These are phyloP conservation scores for Drosophila kurseongensis DNA, from an alignment of 1,140 invertebrate genomes.

Conservation along the genomic window DNA sequence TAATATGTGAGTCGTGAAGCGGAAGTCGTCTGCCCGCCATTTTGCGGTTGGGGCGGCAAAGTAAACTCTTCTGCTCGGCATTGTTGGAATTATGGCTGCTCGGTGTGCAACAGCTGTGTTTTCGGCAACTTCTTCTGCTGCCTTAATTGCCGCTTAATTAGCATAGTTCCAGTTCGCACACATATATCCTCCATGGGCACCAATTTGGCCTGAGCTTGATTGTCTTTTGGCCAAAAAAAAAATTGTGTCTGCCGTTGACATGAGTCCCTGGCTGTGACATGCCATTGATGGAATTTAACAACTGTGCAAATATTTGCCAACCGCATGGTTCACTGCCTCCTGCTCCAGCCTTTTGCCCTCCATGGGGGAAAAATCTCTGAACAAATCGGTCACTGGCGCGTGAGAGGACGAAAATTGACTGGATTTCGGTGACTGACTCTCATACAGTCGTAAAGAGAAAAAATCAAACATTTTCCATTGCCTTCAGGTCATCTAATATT, in stretches of 20 bases:
- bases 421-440: constrained; percentile 42
- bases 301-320: constrained; percentile 75
- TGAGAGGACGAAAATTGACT: constrained; percentile 69
- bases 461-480: background rate
- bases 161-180: constrained; percentile 45
- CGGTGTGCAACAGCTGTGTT: constrained; percentile 57
- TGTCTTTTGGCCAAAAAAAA: constrained; percentile 4
- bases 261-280: constrained; percentile 36
- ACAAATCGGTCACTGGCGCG: constrained; percentile 67
- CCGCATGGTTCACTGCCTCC: constrained; percentile 20
- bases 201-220: background rate
- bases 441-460: background rate
- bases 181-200: constrained; percentile 4
- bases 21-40: constrained; percentile 40
- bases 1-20: constrained; percentile 14
- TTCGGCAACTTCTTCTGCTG: constrained; percentile 45
- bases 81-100: constrained; percentile 24
- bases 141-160: constrained; percentile 77
- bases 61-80: constrained; percentile 21
- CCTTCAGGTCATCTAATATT: constrained; percentile 8
- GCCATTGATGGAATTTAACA: constrained; percentile 73
- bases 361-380: constrained; percentile 7
- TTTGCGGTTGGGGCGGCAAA: constrained; percentile 10
- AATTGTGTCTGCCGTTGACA: constrained; percentile 18
- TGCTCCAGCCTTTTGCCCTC: constrained; percentile 2